Conservation (phyloP, 2,113 vertebrate species). For the Peromyscus californicus region DNA sequence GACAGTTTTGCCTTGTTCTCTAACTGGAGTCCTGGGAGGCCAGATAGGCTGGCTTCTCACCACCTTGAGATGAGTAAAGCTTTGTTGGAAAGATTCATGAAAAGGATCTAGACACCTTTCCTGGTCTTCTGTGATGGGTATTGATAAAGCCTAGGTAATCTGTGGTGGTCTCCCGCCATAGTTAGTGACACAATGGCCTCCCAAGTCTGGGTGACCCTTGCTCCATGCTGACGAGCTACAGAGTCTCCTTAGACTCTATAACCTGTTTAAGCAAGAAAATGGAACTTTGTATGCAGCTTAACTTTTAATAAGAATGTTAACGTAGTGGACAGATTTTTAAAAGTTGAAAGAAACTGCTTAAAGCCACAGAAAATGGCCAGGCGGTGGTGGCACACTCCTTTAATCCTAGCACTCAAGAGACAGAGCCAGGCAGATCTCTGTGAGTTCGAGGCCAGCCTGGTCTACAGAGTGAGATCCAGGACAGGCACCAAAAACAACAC, state of each 20-base stretch:
- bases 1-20: background rate
- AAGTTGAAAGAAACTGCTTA: background rate
- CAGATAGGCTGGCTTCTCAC: background rate
- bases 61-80: background rate
- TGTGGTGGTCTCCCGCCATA: background rate
- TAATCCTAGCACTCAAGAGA: too few relatives aligned
- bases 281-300: background rate
- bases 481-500: too few relatives aligned
- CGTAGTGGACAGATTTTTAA: background rate
- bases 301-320: constrained; percentile 8
- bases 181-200: background rate
- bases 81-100: background rate
- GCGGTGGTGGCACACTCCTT: too few relatives aligned
- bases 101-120: background rate
- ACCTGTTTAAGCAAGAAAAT: background rate
- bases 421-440: too few relatives aligned
- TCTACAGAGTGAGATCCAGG: too few relatives aligned
- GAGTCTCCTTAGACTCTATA: background rate
- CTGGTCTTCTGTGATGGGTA: background rate
- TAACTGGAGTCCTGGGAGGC: background rate
- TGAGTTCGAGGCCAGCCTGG: too few relatives aligned
- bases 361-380: constrained; percentile 47
- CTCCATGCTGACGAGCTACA: background rate
- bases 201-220: too few relatives aligned
- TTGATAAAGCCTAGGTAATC: background rate